These are phyloP conservation scores for Thymallus thymallus DNA, from an alignment of 2,113 vertebrate species.

Conservation along the genomic window DNA sequence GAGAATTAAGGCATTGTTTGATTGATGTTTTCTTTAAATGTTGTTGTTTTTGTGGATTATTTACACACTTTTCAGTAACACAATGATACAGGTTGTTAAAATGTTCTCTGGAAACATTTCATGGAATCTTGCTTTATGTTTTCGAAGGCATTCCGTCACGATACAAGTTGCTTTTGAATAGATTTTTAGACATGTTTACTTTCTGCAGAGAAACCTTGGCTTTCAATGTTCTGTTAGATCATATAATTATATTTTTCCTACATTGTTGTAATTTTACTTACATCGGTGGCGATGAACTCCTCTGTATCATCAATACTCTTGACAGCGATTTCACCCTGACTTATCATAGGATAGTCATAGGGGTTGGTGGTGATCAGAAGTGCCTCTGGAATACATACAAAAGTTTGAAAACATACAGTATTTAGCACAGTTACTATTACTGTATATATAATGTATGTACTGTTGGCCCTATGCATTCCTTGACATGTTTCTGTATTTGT, in stretches of 20 bases:
- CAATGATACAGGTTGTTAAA: neutral
- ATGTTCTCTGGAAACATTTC: neutral
- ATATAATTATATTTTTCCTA: neutral
- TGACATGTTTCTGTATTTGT: no score
- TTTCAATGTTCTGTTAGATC: no score
- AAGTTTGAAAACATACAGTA: neutral
- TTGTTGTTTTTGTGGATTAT: no score
- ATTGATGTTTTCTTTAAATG: no score
- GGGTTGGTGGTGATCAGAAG: slow-evolving; percentile 83
- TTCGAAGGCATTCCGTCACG: no score
- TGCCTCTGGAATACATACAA: slow-evolving; percentile 47
- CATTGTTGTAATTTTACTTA: slow-evolving; percentile 58
- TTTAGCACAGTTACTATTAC: neutral
- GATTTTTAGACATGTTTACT: no score
- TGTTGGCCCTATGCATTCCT: no score
- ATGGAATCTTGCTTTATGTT: neutral
- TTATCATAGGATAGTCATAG: slow-evolving; percentile 63
- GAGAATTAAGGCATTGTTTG: neutral
- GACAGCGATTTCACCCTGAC: slow-evolving; percentile 87
- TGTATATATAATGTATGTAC: no score
- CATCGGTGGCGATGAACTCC: slow-evolving; percentile 88
- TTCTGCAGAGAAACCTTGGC: no score
- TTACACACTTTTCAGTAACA: neutral
- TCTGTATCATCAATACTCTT: slow-evolving; percentile 89
- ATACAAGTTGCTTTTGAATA: no score